Conservation (phyloP, 1,140 invertebrate species). For the Telenomus remus region DNA sequence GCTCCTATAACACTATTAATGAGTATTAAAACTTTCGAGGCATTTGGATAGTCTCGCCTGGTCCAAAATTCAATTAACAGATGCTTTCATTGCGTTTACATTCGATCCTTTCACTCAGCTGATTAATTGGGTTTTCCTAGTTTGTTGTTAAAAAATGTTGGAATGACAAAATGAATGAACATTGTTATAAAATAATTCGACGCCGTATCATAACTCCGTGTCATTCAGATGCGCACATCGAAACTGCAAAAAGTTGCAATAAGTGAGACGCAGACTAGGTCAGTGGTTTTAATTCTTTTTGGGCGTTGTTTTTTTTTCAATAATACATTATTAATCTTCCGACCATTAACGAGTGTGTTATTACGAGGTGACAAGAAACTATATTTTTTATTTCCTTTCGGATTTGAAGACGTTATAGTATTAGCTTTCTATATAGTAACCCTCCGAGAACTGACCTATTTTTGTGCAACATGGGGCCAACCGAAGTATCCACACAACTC, state of each 20-base stretch:
- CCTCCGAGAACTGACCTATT: slow-evolving; percentile 50
- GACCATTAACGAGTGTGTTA: slow-evolving; percentile 27
- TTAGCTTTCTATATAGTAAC: slow-evolving; percentile 29
- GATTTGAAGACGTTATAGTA: slow-evolving; percentile 40
- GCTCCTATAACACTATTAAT: slow-evolving; percentile 20
- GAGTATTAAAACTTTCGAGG: slow-evolving; percentile 19
- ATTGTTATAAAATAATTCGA: too few relatives aligned
- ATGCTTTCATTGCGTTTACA: slow-evolving; percentile 5
- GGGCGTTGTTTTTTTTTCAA: background rate
- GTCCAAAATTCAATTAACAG: slow-evolving; percentile 15
- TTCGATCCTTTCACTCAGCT: background rate
- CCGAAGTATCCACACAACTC: slow-evolving; percentile 29
- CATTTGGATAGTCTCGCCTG: slow-evolving; percentile 12
- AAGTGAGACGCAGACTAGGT: background rate
- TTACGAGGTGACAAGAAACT: slow-evolving; percentile 14
- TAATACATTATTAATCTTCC: slow-evolving; percentile 1
- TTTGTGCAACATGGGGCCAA: slow-evolving; percentile 30
- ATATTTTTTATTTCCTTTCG: slow-evolving; percentile 32
- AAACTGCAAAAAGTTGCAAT: background rate
- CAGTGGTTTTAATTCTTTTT: background rate
- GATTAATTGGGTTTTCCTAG: slow-evolving; percentile 6
- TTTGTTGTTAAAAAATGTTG: background rate
- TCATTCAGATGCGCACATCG: background rate
- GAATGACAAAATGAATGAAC: too few relatives aligned
- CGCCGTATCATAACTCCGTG: too few relatives aligned